Evolutionary conservation across 1,140 invertebrate species (phyloP), one percentile per base, ranked within the genome.

Genomic region (Neodiprion virginianus): DNA sequence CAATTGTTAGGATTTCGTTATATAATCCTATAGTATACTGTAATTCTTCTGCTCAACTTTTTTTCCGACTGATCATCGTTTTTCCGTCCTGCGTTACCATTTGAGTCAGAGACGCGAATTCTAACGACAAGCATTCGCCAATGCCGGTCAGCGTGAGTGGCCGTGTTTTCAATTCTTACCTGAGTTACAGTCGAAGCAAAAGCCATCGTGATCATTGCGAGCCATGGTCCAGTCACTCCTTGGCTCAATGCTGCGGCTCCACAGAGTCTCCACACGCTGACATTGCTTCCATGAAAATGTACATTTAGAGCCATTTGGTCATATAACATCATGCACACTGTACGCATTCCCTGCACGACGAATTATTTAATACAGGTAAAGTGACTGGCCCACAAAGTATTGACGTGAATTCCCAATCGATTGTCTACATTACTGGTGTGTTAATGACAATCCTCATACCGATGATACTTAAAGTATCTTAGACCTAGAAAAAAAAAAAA

Each of bases 161-260:
- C 2, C 28, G 28, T 40, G 17, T 40, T 40, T 40, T 3, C 5
- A 49, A 49, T 71, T 49, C n/a, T 73, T 79, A 84, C 88, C 81
- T 89, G 85, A 50, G 81, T 80, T 17, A 90, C 80, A 53, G 78
- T 82, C 17, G 85, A 75, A 48, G 79, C 78, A 72, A 80, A 85
- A 74, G 73, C 75, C 61, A 88, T 84, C 72, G 88, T 86, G 1
- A 90, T 81, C 66, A 89, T 86, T 66, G 85, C 86, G 11, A 87
- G 79, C 89, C 89, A 90, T 0, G 85, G 86, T 71, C 87, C 86
- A 69, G 85, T 85, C 0, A 88, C 81, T 9, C 89, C 88, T 75
- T 85, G 79, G 65, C 86, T 86, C 9, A 89, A 79, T 61, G 85
- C 85, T 73, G 87, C 87, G 47, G 87, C 82, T 8, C 85, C 69